These are phyloP conservation scores for Heliconius hewitsoni DNA, from an alignment of 1,140 invertebrate species.

Conservation along the genomic window DNA sequence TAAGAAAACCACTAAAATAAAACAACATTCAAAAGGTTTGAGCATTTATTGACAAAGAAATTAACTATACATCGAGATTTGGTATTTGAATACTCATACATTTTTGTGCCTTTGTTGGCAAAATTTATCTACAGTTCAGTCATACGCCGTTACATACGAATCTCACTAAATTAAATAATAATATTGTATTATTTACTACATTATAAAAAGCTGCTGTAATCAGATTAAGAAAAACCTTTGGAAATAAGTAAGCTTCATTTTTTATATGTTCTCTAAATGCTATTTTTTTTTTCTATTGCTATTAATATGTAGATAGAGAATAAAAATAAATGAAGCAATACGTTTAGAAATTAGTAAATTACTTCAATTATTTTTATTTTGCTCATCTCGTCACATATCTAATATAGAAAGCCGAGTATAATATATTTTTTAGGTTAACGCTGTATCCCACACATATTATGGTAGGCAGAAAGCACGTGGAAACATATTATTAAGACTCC, in stretches of 20 bases:
- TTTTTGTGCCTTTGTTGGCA: conserved; percentile 57
- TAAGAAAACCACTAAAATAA: conserved; percentile 24
- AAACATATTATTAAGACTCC: too few species aligned
- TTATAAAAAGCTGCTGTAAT: neutral
- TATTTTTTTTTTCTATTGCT: neutral
- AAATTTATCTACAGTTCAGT: conserved; percentile 59
- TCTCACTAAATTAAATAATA: neutral
- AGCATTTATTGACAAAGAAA: conserved; percentile 42
- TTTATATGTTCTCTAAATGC: neutral
- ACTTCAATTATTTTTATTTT: too few species aligned
- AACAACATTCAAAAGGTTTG: conserved; percentile 24
- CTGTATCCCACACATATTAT: too few species aligned
- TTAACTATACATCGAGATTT: conserved; percentile 48
- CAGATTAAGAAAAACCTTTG: neutral
- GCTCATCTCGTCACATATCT: too few species aligned
- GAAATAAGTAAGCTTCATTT: neutral
- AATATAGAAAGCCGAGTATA: too few species aligned
- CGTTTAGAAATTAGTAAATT: too few species aligned
- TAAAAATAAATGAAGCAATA: neutral
- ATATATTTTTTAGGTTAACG: too few species aligned
- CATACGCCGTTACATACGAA: conserved; percentile 27
- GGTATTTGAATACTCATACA: conserved; percentile 50
- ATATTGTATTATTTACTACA: neutral
- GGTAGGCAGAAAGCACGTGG: too few species aligned
- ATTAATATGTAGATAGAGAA: neutral